Evolutionary conservation across 2,888 invertebrate genomes (phyloP).

Genomic region (Boloria euphrosyne): DNA sequence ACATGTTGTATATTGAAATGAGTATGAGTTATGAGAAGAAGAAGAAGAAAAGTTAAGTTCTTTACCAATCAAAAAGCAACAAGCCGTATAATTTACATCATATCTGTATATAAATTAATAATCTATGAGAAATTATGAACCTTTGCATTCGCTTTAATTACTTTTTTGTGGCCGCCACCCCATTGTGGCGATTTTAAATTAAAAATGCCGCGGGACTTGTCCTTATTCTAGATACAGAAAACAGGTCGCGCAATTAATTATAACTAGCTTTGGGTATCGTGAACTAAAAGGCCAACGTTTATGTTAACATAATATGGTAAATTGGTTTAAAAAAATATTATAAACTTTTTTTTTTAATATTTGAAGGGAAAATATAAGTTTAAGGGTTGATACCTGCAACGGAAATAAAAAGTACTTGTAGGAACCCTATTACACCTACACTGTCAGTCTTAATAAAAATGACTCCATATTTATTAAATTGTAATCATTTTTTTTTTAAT

Average conservation of each 20-base stretch:
- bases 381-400: too few relatives aligned
- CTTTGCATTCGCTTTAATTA: slow-evolving; percentile 46
- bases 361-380: too few relatives aligned
- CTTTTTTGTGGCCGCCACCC: slow-evolving; percentile 57
- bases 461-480: too few relatives aligned
- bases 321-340: too few relatives aligned
- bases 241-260: slow-evolving; percentile 26
- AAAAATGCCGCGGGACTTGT: slow-evolving; percentile 66
- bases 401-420: too few relatives aligned
- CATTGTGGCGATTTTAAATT: slow-evolving; percentile 71
- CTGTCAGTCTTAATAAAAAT: too few relatives aligned
- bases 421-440: too few relatives aligned
- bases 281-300: not conserved
- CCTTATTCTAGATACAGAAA: slow-evolving; percentile 52
- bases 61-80: not conserved
- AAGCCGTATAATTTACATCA: not conserved
- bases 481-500: too few relatives aligned
- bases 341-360: too few relatives aligned
- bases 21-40: not conserved
- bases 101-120: slow-evolving; percentile 31
- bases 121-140: slow-evolving; percentile 40
- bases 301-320: too few relatives aligned
- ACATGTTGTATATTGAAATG: not conserved
- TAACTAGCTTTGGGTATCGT: slow-evolving; percentile 15
- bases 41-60: not conserved